Base-by-base conservation (phyloP, 2,797 vertebrate species). In the Notolabrus celidotus region DNA sequence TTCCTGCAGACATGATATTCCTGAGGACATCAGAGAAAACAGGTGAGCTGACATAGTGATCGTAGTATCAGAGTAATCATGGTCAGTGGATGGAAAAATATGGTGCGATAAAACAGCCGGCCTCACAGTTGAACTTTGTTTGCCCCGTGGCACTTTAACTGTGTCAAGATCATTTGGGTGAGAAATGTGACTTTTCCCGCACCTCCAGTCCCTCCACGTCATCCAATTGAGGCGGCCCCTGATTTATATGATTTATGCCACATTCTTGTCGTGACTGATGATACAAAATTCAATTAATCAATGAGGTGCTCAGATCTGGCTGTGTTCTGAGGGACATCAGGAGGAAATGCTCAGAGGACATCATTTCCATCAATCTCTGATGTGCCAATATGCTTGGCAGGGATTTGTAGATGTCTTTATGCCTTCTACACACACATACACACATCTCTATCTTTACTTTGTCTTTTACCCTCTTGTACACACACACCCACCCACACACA, bases 1-100 rank as follows among this genome's bases (percentile, higher is more conserved):
- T 99, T 91, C 97, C 98, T 36, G 98, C 97, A 70, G 98, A 99
- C 88, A 97, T 99, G 98, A 94, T 99, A 36, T 99, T 99, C 88
- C 93, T 99, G 79, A 95, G 97, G 88, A 99, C 98, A 0, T 96
- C 98, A 0, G 97, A 99, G 89, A 99, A 98, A 94, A 96, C 92
- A 1, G 97, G 97, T 99, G 93, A 89, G 93, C 29, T 8, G 29
- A 29, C 7, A 5, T 7, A 7, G n/a, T n/a, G n/a, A n/a, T n/a
- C n/a, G n/a, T n/a, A n/a, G n/a, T n/a, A n/a, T n/a, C 83, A 79
- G 47, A 12, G n/a, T 25, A 71, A 20, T n/a, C n/a, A n/a, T n/a
- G n/a, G n/a, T n/a, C n/a, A n/a, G n/a, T n/a, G n/a, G n/a, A n/a
- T n/a, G n/a, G n/a, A n/a, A 3, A 45, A 16, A 45, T 15, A 27